Evolutionary conservation across 2,113 vertebrate genomes (phyloP).

Genomic region (Austrofundulus limnaeus): DNA sequence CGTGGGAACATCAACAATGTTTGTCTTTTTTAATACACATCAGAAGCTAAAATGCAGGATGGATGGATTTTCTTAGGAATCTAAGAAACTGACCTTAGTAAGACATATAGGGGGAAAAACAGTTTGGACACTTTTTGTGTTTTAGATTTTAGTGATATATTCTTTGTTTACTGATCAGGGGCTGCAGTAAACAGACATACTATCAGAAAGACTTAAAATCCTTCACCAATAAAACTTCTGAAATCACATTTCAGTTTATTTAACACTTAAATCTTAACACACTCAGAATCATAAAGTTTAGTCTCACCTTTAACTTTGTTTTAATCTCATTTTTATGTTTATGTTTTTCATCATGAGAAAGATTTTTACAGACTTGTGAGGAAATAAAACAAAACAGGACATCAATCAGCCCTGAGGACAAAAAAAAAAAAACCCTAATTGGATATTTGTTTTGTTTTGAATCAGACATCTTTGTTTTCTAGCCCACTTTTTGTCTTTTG

Average conservation of each 20-base stretch:
- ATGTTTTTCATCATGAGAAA: constrained; percentile 12
- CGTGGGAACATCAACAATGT: too few species aligned
- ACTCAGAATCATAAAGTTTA: not conserved
- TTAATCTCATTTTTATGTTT: constrained; percentile 15
- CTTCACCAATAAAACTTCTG: constrained; percentile 17
- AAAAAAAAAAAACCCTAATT: constrained; percentile 20
- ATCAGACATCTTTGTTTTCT: not conserved
- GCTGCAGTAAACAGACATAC: constrained; percentile 8
- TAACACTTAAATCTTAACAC: constrained; percentile 6
- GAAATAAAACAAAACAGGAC: constrained; percentile 7
- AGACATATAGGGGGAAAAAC: too few species aligned
- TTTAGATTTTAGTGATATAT: too few species aligned
- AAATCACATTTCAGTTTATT: constrained; percentile 14
- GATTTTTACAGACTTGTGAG: not conserved
- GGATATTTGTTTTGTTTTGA: constrained; percentile 43
- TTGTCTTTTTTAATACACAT: too few species aligned
- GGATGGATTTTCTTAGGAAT: too few species aligned
- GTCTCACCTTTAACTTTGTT: not conserved
- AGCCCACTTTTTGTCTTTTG: not conserved
- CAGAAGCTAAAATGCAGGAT: too few species aligned
- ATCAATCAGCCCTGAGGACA: not conserved
- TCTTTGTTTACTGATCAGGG: too few species aligned
- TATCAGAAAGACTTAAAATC: constrained; percentile 13
- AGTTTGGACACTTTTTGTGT: too few species aligned
- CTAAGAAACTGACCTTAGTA: too few species aligned